Evolutionary conservation across 2,113 vertebrate species (phyloP).

Genomic region (Cyphomyrus plagiostoma): DNA sequence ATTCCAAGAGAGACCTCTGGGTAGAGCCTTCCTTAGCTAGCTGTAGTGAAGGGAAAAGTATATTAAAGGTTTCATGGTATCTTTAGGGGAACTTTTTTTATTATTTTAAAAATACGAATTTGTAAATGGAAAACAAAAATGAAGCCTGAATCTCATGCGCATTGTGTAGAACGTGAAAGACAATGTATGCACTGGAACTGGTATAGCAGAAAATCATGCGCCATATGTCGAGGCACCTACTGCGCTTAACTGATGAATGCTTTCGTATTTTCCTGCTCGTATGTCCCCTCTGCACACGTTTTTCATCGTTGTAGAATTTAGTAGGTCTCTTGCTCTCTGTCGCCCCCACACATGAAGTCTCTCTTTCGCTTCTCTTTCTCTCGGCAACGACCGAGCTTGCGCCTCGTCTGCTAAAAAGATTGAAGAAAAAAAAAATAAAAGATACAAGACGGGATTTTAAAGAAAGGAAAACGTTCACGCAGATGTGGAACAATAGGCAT

Average conservation of each 20-base stretch:
- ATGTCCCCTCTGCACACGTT: conserved; percentile 9
- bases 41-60: background rate
- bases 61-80: background rate
- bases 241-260: background rate
- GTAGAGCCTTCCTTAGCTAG: background rate
- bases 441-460: conserved; percentile 25
- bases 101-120: background rate
- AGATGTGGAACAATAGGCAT: conserved; percentile 40
- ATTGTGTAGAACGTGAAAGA: background rate
- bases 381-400: background rate
- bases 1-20: background rate
- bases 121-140: background rate
- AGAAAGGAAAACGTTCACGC: conserved; percentile 33
- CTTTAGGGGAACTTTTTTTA: background rate
- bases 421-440: conserved; percentile 17
- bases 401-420: conserved; percentile 12
- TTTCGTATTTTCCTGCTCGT: background rate
- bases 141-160: background rate
- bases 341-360: background rate
- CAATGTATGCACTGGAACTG: background rate
- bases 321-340: conserved; percentile 22
- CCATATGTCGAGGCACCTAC: background rate
- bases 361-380: background rate
- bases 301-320: conserved; percentile 15
- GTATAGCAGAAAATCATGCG: background rate